Evolutionary conservation across 2,888 invertebrate species (phyloP).

Genomic region (Morinoia aosen): DNA sequence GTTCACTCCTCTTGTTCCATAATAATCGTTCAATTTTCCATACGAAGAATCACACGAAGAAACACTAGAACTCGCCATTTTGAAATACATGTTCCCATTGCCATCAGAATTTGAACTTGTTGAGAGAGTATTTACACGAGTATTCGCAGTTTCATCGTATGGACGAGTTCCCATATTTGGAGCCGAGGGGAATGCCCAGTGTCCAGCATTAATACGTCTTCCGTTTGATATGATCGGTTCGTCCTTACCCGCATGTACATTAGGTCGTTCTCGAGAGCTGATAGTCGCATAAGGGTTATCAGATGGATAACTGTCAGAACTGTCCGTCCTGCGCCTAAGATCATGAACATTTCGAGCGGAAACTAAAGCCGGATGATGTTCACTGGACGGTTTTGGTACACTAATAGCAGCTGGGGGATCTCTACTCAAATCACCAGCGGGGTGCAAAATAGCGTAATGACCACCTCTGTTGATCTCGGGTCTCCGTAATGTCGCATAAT

Average conservation of each 20-base stretch:
- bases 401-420: neutral
- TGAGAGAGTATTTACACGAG: neutral
- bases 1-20: neutral
- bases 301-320: slow-evolving; percentile 16
- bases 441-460: neutral
- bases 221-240: neutral
- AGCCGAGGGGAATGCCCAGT: neutral
- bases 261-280: neutral
- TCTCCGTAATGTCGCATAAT: neutral
- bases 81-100: neutral
- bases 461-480: neutral
- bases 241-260: neutral
- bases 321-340: neutral
- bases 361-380: neutral
- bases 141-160: neutral
- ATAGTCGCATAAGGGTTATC: neutral
- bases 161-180: neutral
- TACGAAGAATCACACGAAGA: neutral
- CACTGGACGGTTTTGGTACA: neutral
- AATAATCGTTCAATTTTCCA: neutral
- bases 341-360: neutral
- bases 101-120: neutral
- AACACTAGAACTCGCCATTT: neutral
- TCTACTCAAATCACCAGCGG: neutral
- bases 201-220: neutral